Percentiles rank a stretch among this genome's conserved stretches.
Evolutionary conservation across 2,113 vertebrate genomes (phyloP).

Genomic region (Sinocyclocheilus anophthalmus): DNA sequence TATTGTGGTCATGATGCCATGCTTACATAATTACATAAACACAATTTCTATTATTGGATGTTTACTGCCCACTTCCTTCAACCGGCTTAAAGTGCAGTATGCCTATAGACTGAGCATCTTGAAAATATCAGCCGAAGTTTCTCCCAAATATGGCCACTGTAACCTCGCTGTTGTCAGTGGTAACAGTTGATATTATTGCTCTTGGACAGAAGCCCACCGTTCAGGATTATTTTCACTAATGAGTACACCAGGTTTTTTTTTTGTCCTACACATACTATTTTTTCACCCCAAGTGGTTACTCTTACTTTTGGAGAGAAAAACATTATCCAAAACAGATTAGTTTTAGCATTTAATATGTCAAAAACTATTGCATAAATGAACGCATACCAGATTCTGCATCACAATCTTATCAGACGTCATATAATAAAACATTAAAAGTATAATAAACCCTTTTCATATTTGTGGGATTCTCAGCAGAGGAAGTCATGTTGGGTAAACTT

Average conservation of each 20-base stretch:
- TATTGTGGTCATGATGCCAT: slow-evolving; percentile 58
- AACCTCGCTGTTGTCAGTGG: neutral
- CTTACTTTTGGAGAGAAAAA: neutral
- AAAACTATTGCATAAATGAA: too few species aligned
- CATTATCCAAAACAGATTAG: neutral
- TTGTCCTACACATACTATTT: neutral
- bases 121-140: slow-evolving; percentile 13
- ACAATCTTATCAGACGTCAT: neutral
- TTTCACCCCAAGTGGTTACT: neutral
- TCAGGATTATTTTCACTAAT: slow-evolving; percentile 10
- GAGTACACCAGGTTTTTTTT: neutral
- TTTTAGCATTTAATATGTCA: too few species aligned
- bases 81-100: neutral
- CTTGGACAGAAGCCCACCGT: neutral
- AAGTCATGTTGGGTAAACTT: neutral
- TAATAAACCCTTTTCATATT: neutral
- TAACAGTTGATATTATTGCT: slow-evolving; percentile 8
- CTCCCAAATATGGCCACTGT: neutral
- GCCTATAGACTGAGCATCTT: neutral
- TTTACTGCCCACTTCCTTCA: neutral
- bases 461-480: neutral
- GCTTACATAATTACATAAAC: slow-evolving; percentile 64
- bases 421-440: neutral
- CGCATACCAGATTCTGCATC: neutral
- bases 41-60: slow-evolving; percentile 23